Base-by-base conservation (phyloP, 2,113 vertebrate species). In the Pelodiscus sinensis region DNA sequence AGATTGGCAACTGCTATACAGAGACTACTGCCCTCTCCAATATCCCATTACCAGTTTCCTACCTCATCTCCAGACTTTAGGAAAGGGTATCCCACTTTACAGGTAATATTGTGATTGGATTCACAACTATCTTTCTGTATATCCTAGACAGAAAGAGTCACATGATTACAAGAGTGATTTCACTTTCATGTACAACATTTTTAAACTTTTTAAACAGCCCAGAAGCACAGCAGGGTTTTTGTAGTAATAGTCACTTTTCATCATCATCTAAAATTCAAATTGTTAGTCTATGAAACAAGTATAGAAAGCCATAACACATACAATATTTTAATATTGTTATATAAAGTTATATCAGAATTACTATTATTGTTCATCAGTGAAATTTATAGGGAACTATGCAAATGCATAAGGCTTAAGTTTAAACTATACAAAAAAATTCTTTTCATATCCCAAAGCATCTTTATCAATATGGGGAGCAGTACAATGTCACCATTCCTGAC, bases 71-170 rank as follows among this genome's bases (percentile, higher is more conserved):
- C 96, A 87, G 89, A 94, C 95, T 97, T 98, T 90, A 99, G 97
- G 96, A 99, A 99, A 8, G 99, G 99, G 92, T 99, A 99, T 88
- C 99, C 99, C 54, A 99, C 98, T 87, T 98, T 99, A 92, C 99
- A 99, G 52, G 98, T 98, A 94, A 99, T 95, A 88, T 97, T 99
- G 16, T 95, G 98, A 81, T 98, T 98, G 27, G 98, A 97, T 85
- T 98, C 97, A 97, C 98, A 99, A 1, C 97, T 98, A n/a, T 97
- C 98, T 94, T 98, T 99, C 44, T 98, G 98, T 92, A 98, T 98
- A 57, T 97, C 98, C 99, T 99, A 94, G 68, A 80, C 35, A 73
- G 9, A 68, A 94, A 90, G 87, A 73, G 35, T 95, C 79, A 86
- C 31, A 89, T 60, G 87, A 51, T 96, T 86, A 95, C 68, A 65